A percentile compares a stretch with the other conserved stretches of the same genome.
phyloP scores from a whole-genome alignment of 92 coral and sea anemone species.

The Bergia sp. region DNA sequence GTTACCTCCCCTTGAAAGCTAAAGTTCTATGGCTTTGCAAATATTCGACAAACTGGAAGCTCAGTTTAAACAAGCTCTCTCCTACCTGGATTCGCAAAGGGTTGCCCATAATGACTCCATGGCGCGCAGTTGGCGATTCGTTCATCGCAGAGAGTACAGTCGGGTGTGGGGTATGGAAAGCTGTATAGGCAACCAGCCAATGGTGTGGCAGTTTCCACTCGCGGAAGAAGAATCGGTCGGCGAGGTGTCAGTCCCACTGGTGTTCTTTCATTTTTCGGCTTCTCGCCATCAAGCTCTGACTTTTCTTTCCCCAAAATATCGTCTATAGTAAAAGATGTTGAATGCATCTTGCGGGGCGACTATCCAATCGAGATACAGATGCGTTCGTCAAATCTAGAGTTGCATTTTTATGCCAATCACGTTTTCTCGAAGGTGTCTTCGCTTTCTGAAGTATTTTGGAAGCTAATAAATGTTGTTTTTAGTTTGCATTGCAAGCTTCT shows the following conservation, averaged over 20 bases:
- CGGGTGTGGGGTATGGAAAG: conserved; percentile 48
- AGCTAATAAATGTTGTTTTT: conserved; percentile 42
- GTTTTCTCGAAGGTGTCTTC: background rate
- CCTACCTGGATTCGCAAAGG: conserved; percentile 70
- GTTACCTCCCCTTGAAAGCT: background rate
- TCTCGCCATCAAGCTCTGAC: conserved; percentile 27
- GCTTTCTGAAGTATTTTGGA: conserved; percentile 42
- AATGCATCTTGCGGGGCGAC: conserved; percentile 64
- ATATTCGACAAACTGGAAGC: conserved; percentile 37
- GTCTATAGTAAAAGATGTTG: conserved; percentile 73
- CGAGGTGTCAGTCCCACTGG: conserved; percentile 46
- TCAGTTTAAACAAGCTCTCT: conserved; percentile 8
- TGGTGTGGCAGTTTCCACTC: conserved; percentile 63
- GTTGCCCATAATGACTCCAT: conserved; percentile 72
- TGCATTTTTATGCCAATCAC: conserved; percentile 15
- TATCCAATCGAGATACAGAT: background rate
- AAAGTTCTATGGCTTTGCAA: background rate
- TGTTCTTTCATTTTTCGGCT: conserved; percentile 47
- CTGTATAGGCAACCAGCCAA: conserved; percentile 61
- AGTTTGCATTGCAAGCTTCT: conserved; percentile 59
- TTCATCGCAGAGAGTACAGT: conserved; percentile 61
- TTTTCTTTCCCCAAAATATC: conserved; percentile 70
- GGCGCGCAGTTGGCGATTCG: conserved; percentile 50
- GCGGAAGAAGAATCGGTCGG: conserved; percentile 80
- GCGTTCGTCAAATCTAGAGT: background rate